Base-by-base conservation (phyloP, 2,113 vertebrate species). In the Camelus bactrianus region DNA sequence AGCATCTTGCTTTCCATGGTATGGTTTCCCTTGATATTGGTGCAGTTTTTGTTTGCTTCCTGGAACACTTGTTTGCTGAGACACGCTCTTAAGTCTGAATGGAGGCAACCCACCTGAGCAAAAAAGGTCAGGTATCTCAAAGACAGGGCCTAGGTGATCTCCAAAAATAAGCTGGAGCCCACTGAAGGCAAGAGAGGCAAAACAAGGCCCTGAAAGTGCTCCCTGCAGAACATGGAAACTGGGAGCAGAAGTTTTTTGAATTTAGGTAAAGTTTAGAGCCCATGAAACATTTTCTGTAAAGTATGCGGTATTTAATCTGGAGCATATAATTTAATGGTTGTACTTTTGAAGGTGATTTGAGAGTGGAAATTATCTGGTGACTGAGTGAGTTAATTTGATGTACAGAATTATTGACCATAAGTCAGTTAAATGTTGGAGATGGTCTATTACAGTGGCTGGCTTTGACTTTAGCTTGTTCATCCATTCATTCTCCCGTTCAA, bases 381-480 rank as follows among this genome's bases (percentile, higher is more conserved):
- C 24, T 35, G 12, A 65, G 19, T 48, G 19, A 84, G 35, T 52
- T 83, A 12, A 82, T 32, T 38, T 48, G 20, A 15, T 48, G 15
- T 60, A 22, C 24, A 80, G n/a, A 89, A n/a, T 77, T 52, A 72
- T 56, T 35, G 22, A 22, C 30, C 14, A 7, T 38, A 62, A 32
- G 19, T 76, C 62, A 70, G 22, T 65, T 42, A 35, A 64, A 38
- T n/a, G 28, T 86, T 77, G 42, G 8, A 38, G 15, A 16, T 32
- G 13, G 9, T 89, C 73, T 85, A 20, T 54, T 80, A n/a, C n/a
- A 72, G 42, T n/a, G 22, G 3, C 46, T 85, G 46, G 12, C 65
- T 96, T 87, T 90, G 81, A 50, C 73, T 91, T 91, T 87, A 52
- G 10, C 30, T 91, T 50, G 24, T 24, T 73, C 22, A 46, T 22